Base-by-base conservation (phyloP, 2,797 vertebrate species). In the Molossus molossus region DNA sequence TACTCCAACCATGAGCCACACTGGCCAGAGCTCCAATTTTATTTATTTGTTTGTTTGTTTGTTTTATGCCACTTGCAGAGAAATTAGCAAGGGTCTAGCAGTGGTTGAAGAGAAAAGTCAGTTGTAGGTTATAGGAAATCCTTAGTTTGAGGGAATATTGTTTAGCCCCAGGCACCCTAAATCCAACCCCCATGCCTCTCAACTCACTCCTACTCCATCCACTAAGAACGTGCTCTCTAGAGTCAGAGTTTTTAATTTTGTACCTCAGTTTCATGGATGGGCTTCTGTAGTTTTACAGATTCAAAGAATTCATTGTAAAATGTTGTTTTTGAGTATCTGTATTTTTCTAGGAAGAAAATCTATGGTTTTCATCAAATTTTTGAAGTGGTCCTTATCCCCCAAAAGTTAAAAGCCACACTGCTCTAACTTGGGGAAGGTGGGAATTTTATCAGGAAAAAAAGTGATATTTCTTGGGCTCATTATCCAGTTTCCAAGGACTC, bases 341-440 rank as follows among this genome's bases (percentile, higher is more conserved):
- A 75, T 79, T 87, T 90, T 92, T 92, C 69, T 83, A 70, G 65
- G 53, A 67, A 53, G 40, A 82, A 37, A 69, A 40, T n/a, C 27
- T 7, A 80, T 57, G 45, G 17, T 65, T 82, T 70, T 60, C 53
- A 21, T 23, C 8, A 79, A 33, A 80, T 90, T 84, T 88, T 82
- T 84, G 58, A 91, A 93, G 33, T 64, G 18, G 5, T 50, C n/a
- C 8, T 87, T 88, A 37, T 88, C 0, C 0, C 9, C 20, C 29
- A 9, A 60, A 90, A 48, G 23, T 77, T 84, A 81, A 90, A 87
- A 91, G 8, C 14, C 14, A 73, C 60, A n/a, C 17, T 27, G 8
- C 50, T 72, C 0, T 40, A 45, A 87, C 20, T n/a, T 73, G 9
- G 15, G 15, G 40, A 84, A 60, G 9, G 23, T 62, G 6, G 33